Evolutionary conservation across 2,888 invertebrate species (phyloP).

Genomic region (Lasioglossum calceatum): DNA sequence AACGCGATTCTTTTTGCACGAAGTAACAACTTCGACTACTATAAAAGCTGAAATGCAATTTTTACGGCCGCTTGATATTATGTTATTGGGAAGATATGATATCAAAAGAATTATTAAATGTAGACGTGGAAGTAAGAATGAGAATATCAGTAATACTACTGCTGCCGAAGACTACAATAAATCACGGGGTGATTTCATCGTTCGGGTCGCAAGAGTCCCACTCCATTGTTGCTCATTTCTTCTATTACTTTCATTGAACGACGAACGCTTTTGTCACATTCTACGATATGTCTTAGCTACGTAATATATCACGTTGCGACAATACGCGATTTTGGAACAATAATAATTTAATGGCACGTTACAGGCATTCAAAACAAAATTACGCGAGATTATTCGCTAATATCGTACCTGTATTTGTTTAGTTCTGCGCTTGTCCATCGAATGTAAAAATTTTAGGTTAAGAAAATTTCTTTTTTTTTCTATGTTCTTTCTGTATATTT

Average conservation of each 20-base stretch:
- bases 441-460: no score
- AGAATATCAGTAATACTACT: neutral
- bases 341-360: neutral
- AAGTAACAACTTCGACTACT: neutral
- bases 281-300: neutral
- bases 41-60: neutral
- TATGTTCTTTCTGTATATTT: no score
- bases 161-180: neutral
- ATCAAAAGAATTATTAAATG: neutral
- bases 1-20: no score
- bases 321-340: slow-evolving; percentile 11
- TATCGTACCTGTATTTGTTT: no score
- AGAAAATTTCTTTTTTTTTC: no score
- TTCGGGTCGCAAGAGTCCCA: neutral
- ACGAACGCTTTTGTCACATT: neutral
- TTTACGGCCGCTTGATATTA: neutral
- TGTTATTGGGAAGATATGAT: neutral
- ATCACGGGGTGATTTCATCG: neutral
- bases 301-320: neutral
- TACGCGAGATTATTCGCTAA: no score
- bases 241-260: neutral
- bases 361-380: no score
- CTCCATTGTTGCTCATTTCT: neutral
- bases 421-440: no score
- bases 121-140: neutral